These are phyloP conservation scores for Paratilapia polleni DNA, from an alignment of 2,113 vertebrate species.

Conservation along the genomic window DNA sequence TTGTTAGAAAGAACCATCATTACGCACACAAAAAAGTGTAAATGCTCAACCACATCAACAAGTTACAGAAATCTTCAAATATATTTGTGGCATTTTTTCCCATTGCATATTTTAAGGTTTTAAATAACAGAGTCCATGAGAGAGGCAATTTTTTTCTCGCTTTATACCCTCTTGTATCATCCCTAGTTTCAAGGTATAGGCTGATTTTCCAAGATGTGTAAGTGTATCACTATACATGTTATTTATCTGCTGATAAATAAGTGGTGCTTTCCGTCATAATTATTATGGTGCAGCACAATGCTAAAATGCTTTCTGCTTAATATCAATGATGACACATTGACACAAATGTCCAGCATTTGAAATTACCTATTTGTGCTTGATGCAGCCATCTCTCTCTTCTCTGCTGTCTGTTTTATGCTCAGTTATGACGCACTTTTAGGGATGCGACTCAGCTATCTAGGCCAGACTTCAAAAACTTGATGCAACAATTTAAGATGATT, in stretches of 20 bases:
- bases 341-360: background rate
- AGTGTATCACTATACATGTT: background rate
- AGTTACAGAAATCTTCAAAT: background rate
- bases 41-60: background rate
- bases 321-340: background rate
- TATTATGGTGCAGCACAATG: too few relatives aligned
- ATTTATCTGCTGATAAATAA: conserved; percentile 1
- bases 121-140: background rate
- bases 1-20: too few relatives aligned
- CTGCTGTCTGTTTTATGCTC: conserved; percentile 3
- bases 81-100: background rate
- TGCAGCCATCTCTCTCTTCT: conserved; percentile 24
- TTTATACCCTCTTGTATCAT: background rate
- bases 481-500: conserved; percentile 64
- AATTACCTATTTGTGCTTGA: conserved; percentile 21
- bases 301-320: too few relatives aligned
- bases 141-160: background rate
- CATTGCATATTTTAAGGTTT: background rate
- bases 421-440: conserved; percentile 17
- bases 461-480: conserved; percentile 40
- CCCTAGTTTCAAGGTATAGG: background rate
- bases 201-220: background rate
- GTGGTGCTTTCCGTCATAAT: too few relatives aligned
- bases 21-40: background rate
- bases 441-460: conserved; percentile 29